A percentile compares a stretch with the other conserved stretches of the same genome.
phyloP scores from a whole-genome alignment of 2,888 invertebrate species.

The Calameuta pallipes region DNA sequence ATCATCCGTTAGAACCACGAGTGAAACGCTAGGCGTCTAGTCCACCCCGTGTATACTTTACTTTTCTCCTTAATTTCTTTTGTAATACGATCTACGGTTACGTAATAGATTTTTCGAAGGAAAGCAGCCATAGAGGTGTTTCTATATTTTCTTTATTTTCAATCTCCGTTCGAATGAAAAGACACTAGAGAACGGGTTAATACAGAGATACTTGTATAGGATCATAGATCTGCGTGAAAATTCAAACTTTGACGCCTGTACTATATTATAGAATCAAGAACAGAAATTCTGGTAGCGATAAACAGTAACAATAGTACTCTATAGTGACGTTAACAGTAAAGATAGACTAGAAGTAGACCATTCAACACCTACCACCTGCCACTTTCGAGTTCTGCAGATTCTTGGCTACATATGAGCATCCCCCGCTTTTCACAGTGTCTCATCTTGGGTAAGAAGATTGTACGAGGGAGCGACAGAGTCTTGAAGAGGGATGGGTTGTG shows the following conservation, averaged over 20 bases:
- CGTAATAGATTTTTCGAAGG: neutral
- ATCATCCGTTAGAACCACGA: neutral
- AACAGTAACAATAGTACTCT: neutral
- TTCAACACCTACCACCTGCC: neutral
- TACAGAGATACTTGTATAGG: neutral
- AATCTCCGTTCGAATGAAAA: neutral
- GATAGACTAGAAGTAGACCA: neutral
- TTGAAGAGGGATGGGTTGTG: neutral
- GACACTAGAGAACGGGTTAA: neutral
- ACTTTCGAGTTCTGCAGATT: too few relatives aligned
- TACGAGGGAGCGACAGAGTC: neutral
- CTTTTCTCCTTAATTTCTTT: neutral
- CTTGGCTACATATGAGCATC: neutral
- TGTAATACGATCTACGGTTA: neutral
- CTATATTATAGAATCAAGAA: neutral
- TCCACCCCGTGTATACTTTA: neutral
- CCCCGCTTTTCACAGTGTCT: neutral
- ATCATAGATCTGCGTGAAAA: neutral
- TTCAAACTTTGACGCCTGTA: too few relatives aligned
- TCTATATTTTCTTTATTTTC: too few relatives aligned
- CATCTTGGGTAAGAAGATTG: neutral
- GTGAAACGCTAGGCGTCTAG: neutral
- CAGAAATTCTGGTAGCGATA: neutral
- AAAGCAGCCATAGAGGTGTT: too few relatives aligned
- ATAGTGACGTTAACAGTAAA: neutral